These are phyloP conservation scores for Drosophila nigromelanica DNA, from an alignment of 1,140 invertebrate species.

Conservation along the genomic window DNA sequence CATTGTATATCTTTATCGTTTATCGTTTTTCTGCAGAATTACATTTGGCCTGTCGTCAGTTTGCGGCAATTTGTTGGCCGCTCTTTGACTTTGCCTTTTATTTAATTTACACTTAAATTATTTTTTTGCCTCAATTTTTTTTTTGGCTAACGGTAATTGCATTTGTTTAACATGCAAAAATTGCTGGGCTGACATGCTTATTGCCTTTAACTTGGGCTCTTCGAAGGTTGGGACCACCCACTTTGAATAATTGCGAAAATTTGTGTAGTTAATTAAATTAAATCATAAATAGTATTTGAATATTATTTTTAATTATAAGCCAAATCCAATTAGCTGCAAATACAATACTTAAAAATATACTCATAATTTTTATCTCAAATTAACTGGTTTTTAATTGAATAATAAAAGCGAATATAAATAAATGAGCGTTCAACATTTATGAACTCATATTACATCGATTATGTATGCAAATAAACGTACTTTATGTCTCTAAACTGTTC, in stretches of 20 bases:
- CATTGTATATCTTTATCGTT: slow-evolving; percentile 25
- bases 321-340: no score
- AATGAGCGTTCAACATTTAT: not conserved
- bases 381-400: not conserved
- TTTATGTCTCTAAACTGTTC: not conserved
- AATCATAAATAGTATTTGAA: slow-evolving; percentile 25
- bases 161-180: slow-evolving; percentile 73
- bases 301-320: not conserved
- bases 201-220: slow-evolving; percentile 29
- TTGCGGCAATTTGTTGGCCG: slow-evolving; percentile 61
- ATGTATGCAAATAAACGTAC: slow-evolving; percentile 11
- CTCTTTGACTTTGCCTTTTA: slow-evolving; percentile 54
- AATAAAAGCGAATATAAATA: not conserved
- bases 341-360: no score
- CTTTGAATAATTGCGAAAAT: slow-evolving; percentile 51
- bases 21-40: slow-evolving; percentile 17
- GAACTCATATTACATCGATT: slow-evolving; percentile 6
- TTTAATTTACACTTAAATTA: slow-evolving; percentile 77
- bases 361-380: not conserved
- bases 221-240: slow-evolving; percentile 73
- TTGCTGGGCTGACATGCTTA: slow-evolving; percentile 63
- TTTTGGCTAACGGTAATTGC: slow-evolving; percentile 55
- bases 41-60: slow-evolving; percentile 55
- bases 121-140: slow-evolving; percentile 16
- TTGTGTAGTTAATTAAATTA: slow-evolving; percentile 61